Evolutionary conservation across 1,140 invertebrate genomes (phyloP), one percentile per base, ranked within the genome.

Genomic region (Mactra quadrangularis): DNA sequence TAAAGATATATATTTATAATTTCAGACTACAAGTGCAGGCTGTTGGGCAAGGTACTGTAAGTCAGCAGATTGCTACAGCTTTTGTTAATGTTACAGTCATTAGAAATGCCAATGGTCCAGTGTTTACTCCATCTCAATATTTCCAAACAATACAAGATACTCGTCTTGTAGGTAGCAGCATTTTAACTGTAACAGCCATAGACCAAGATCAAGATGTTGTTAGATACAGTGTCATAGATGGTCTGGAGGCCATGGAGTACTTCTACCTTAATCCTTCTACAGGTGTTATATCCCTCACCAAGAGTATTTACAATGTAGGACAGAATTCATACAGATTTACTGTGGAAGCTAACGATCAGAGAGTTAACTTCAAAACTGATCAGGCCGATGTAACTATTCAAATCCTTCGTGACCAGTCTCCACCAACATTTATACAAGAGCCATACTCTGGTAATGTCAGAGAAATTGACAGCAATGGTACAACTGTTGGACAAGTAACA

Each of bases 341-440:
- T 25, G 83, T 89, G 9, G 55, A 50, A 15, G 93, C 97, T 1
- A 95, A 95, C 22, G 98, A 99, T 93, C 95, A 95, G 66, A 97
- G 98, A 1, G 94, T 94, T 57, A 97, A 97, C 11, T 89, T 96
- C 0, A 93, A 98, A 41, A 96, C 96, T 60, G 96, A 95, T 0
- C 96, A 96, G 1, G 95, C 95, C 1, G 96, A 96, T 1, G 85
- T 89, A n/a, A 71, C 38, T 17, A 79, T 89, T 19, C 9, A 9
- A 9, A 81, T 89, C 4, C 50, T 62, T 11, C 78, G 85, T 45
- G 72, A 84, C 25, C 25, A 50, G 29, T 29, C n/a, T 29, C 77
- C 85, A 11, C 79, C 79, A 19, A 15, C 41, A 22, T 89, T 89
- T 60, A 31, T 68, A 0, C 50, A 79, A 31, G 76, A 79, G 13